A percentile compares a stretch with the other conserved stretches of the same genome.
phyloP scores from a whole-genome alignment of 2,797 vertebrate species.

The Peromyscus attwateri region DNA sequence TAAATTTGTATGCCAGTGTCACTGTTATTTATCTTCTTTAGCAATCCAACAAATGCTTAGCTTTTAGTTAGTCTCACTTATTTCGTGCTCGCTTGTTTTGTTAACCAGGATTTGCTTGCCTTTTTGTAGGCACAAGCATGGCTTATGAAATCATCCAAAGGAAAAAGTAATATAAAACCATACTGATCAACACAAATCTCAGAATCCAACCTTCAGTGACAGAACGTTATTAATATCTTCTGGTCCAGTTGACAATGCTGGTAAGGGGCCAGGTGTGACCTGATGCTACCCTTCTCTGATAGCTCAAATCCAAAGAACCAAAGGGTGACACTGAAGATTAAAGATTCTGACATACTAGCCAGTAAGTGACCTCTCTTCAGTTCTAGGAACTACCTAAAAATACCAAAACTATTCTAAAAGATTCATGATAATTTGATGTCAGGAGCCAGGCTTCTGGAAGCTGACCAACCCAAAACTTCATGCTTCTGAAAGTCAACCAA shows the following conservation, averaged over 20 bases:
- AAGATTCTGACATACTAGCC: neutral
- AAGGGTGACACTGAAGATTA: neutral
- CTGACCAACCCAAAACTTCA: neutral
- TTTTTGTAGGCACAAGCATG: neutral
- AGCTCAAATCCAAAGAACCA: neutral
- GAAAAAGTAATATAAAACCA: neutral
- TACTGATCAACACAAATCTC: neutral
- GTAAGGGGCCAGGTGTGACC: neutral
- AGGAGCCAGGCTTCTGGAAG: neutral
- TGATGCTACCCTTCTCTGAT: too few relatives aligned
- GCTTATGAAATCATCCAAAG: neutral
- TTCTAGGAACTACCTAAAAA: neutral
- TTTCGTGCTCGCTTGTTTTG: neutral
- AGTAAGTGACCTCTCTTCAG: neutral
- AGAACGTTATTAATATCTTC: neutral
- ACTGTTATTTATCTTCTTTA: neutral
- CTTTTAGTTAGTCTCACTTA: neutral
- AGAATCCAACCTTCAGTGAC: neutral
- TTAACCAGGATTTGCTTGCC: neutral
- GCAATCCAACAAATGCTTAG: neutral
- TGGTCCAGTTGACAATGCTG: neutral
- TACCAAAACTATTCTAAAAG: neutral
- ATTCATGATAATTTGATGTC: neutral
- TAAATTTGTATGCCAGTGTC: neutral
- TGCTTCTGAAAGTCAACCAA: constrained; percentile 11